Conservation (phyloP, 2,797 vertebrate species). For the Anguilla marmorata region DNA sequence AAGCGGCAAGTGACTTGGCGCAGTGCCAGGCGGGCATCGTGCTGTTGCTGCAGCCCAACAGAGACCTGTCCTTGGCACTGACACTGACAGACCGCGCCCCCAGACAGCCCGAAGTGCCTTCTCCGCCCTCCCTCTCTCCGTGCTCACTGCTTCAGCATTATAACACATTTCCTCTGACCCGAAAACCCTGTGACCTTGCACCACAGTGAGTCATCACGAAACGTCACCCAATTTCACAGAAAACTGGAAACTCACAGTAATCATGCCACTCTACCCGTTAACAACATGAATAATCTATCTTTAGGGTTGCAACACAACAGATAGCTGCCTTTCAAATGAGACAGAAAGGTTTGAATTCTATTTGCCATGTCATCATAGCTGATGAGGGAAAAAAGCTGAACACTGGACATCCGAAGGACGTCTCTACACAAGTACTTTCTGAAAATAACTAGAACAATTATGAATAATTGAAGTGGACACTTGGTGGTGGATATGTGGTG, state of each 20-base stretch:
- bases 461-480: conserved; percentile 1
- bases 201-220: neutral
- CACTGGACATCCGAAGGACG: neutral
- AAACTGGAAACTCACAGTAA: neutral
- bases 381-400: neutral
- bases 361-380: neutral
- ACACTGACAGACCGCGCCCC: neutral
- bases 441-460: conserved; percentile 23
- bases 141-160: neutral
- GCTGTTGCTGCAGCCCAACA: conserved; percentile 19
- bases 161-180: neutral
- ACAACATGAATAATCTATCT: neutral
- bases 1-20: conserved; percentile 28
- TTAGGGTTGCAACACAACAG: neutral
- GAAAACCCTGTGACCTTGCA: neutral
- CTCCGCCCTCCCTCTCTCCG: neutral
- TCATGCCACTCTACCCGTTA: neutral
- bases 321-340: neutral
- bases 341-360: neutral
- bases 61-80: conserved; percentile 29
- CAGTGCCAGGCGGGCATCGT: conserved; percentile 11
- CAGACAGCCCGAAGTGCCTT: neutral
- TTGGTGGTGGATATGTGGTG: neutral
- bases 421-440: neutral
- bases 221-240: neutral